A percentile compares a stretch with the other conserved stretches of the same genome.
Evolutionary conservation across 1,140 invertebrate genomes (phyloP).

Genomic region (Idris sp.): DNA sequence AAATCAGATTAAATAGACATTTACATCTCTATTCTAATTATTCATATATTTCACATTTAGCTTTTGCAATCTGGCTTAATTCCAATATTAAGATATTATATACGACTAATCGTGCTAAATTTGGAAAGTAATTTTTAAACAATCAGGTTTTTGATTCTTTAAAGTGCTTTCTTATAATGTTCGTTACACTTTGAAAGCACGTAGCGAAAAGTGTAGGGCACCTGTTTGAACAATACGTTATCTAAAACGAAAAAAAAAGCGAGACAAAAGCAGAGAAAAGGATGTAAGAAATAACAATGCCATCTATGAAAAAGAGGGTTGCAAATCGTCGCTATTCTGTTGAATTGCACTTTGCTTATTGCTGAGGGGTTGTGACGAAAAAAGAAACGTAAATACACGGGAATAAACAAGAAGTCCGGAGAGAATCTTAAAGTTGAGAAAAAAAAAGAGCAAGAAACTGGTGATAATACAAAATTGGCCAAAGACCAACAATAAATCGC

Average conservation of each 20-base stretch:
- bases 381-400: constrained; percentile 22
- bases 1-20: no score
- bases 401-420: constrained; percentile 20
- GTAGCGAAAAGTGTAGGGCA: constrained; percentile 46
- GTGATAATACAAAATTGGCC: no score
- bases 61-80: constrained; percentile 5
- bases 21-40: no score
- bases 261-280: constrained; percentile 43
- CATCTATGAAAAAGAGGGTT: constrained; percentile 38
- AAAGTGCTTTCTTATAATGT: constrained; percentile 59
- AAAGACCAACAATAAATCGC: constrained; percentile 32
- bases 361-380: constrained; percentile 41
- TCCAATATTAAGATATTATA: constrained; percentile 30
- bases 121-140: constrained; percentile 49
- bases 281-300: constrained; percentile 53
- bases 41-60: no score
- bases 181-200: constrained; percentile 43
- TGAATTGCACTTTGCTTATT: constrained; percentile 60
- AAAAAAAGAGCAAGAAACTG: no score
- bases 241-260: constrained; percentile 40
- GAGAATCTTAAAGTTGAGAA: constrained; percentile 20
- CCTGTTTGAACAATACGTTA: constrained; percentile 60
- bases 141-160: constrained; percentile 50
- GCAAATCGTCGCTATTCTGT: constrained; percentile 44
- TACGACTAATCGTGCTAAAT: constrained; percentile 52